Percentiles rank a stretch among this genome's conserved stretches.
phyloP scores from a whole-genome alignment of 2,113 vertebrate genomes.

The Nicator chloris region DNA sequence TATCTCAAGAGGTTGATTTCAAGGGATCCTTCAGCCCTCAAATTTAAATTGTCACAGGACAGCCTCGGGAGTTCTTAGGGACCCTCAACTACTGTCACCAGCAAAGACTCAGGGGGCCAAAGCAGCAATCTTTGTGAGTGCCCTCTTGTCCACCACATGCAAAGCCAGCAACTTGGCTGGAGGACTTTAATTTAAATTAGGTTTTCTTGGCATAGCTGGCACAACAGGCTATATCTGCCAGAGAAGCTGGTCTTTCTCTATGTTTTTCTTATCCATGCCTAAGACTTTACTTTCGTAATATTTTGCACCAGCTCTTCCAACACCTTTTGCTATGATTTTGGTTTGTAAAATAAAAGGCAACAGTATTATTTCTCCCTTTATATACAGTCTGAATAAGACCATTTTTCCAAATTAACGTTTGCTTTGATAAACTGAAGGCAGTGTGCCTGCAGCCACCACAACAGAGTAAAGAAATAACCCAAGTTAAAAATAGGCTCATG shows the following conservation, averaged over 20 bases:
- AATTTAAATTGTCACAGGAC: neutral
- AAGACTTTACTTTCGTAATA: neutral
- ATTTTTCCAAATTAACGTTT: neutral
- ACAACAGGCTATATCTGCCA: neutral
- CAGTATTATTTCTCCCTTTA: neutral
- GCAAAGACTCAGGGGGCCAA: neutral
- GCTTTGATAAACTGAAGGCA: neutral
- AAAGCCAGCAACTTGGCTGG: neutral
- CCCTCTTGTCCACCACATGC: rapidly evolving
- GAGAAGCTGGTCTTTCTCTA: neutral
- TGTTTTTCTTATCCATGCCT: neutral
- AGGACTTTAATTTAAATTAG: neutral
- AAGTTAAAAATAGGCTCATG: neutral
- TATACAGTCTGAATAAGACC: neutral
- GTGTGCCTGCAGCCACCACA: neutral
- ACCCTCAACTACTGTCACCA: neutral
- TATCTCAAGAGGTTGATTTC: neutral
- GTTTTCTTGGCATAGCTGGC: neutral
- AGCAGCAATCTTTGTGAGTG: neutral
- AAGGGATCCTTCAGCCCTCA: neutral
- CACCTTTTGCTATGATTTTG: neutral
- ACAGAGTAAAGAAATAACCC: neutral
- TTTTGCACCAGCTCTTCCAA: neutral
- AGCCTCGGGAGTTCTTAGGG: neutral
- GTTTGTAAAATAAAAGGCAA: neutral